Percentiles rank a stretch among this genome's conserved stretches.
These are phyloP conservation scores for Varecia variegata DNA, from an alignment of 2,797 vertebrate species.

Conservation along the genomic window DNA sequence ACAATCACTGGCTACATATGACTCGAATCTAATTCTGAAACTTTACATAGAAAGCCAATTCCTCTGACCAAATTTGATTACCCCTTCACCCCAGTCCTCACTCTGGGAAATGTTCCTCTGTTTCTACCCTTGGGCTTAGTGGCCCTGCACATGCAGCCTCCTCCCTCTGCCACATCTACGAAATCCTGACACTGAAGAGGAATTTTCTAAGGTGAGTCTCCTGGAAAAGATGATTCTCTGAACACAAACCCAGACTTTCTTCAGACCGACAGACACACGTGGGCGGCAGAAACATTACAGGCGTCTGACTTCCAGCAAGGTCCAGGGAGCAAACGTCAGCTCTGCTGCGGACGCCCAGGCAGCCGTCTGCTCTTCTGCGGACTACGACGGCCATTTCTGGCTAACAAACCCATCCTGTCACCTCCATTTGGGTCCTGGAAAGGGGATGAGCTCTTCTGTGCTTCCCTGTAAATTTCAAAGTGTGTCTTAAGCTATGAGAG, in stretches of 20 bases:
- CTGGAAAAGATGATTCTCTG: not conserved
- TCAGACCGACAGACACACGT: not conserved
- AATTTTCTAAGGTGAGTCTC: not conserved
- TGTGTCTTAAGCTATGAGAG: not conserved
- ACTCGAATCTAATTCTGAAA: too few species aligned
- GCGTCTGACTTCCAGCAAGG: not conserved
- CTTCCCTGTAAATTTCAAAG: not conserved
- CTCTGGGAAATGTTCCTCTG: not conserved
- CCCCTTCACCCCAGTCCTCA: fast-evolving
- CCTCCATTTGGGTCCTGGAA: not conserved
- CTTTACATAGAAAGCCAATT: not conserved
- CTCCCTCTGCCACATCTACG: not conserved
- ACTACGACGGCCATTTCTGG: not conserved
- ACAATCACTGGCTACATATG: fast-evolving
- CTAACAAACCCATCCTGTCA: not conserved
- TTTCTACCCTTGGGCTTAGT: not conserved
- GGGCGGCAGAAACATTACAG: not conserved
- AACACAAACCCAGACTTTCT: not conserved
- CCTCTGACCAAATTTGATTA: not conserved
- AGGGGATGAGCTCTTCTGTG: not conserved
- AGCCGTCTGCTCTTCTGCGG: not conserved
- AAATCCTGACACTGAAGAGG: not conserved
- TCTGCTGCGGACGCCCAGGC: not conserved
- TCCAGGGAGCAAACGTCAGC: not conserved
- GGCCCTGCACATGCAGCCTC: fast-evolving